phyloP scores from a whole-genome alignment of 2,888 invertebrate species.

The Ypsolopha sequella region DNA sequence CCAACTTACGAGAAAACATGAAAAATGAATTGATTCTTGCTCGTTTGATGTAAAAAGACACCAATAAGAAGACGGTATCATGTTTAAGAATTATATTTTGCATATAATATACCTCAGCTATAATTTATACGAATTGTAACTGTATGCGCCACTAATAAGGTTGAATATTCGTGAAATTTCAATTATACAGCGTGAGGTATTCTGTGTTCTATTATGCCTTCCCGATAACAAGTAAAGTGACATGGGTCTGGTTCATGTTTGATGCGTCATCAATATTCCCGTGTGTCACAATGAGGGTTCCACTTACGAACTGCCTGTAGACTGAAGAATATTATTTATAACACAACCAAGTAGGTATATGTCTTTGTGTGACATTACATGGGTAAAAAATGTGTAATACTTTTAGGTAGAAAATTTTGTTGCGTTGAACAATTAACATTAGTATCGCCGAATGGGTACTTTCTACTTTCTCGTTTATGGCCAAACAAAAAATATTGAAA shows the following conservation, averaged over 20 bases:
- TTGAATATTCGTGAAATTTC: no score
- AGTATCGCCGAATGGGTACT: no score
- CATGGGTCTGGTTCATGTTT: conserved; percentile 10
- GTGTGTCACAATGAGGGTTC: not conserved
- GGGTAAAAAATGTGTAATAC: no score
- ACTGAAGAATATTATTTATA: not conserved
- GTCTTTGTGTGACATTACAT: no score
- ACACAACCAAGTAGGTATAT: no score
- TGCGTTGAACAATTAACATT: no score
- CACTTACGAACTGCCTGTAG: not conserved
- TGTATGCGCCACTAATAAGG: not conserved
- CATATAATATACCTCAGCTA: not conserved
- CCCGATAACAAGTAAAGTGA: conserved; percentile 8
- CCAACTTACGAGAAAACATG: not conserved
- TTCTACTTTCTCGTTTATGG: no score
- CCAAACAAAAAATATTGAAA: no score
- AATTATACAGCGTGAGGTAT: no score
- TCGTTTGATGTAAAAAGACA: not conserved
- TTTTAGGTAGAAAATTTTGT: no score
- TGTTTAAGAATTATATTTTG: not conserved
- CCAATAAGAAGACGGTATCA: not conserved
- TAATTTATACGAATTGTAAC: not conserved
- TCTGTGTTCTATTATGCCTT: not conserved
- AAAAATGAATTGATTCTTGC: not conserved
- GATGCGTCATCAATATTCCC: conserved; percentile 10